Evolutionary conservation across 2,797 vertebrate species (phyloP), one percentile per base, ranked within the genome.

Genomic region (Pipistrellus nathusii): DNA sequence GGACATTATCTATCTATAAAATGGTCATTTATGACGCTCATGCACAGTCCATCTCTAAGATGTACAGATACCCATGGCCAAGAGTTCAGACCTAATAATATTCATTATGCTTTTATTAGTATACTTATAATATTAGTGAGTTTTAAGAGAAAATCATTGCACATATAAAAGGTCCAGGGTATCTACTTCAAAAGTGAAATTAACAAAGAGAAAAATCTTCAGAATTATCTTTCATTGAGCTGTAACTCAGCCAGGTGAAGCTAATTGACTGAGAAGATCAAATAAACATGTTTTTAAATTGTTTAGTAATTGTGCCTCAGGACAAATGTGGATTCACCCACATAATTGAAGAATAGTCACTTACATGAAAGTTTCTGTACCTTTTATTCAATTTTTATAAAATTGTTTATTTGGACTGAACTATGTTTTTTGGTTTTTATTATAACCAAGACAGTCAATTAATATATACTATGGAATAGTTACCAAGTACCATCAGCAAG

Each of bases 1-100:
- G 98, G 98, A 98, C 98, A 98, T 98, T 98, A 98, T 98, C 98
- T 98, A 98, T 98, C 98, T 98, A 98, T 98, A 98, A 98, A 98
- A 98, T 96, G 97, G 98, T 97, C 98, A 97, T 98, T 98, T 98
- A 98, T 97, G 98, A 98, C 97, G 98, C 95, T 92, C 87, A 93
- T 91, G 88, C 96, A 94, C 77, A 96, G 95, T 89, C 95, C 96
- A 94, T 98, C 96, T 97, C 84, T 96, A 98, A 96, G 88, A 97
- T 72, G 85, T 95, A 94, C 51, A 95, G 96, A 97, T 94, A 97
- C 85, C 86, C 91, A 81, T 97, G 97, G 96, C 93, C 95, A 97
- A 98, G 94, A 98, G 97, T 97, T 95, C 97, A 97, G 82, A 88
- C 38, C 78, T 95, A 96, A 96, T 91, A 96, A 92, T 94, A 95